phyloP scores from a whole-genome alignment of 1,140 invertebrate species.

The Doryteuthis pealeii region DNA sequence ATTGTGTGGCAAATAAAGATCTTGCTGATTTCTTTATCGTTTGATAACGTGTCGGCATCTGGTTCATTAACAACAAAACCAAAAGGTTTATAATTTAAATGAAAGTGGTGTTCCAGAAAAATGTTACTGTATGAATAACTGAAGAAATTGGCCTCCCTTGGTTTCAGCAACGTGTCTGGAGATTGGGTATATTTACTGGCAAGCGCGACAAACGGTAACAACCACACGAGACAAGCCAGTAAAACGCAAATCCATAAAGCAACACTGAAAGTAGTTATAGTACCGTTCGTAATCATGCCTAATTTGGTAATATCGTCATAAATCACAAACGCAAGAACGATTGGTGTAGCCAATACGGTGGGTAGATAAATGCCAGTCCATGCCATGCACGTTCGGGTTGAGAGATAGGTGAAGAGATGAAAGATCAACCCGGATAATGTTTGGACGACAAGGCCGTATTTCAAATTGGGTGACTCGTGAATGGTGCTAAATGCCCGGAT shows the following conservation, averaged over 20 bases:
- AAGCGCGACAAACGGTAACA: constrained; percentile 20
- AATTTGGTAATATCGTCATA: not conserved
- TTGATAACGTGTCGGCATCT: not conserved
- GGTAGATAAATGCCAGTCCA: constrained; percentile 2
- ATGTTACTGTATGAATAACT: constrained; percentile 23
- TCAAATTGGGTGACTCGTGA: not conserved
- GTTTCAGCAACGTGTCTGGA: constrained; percentile 22
- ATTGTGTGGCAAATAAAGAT: constrained; percentile 48
- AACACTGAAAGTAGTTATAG: not conserved
- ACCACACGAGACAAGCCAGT: constrained; percentile 19
- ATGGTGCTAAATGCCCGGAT: not conserved
- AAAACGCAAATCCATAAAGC: not conserved
- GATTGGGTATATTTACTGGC: constrained; percentile 17
- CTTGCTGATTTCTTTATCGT: constrained; percentile 18
- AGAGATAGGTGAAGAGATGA: not conserved
- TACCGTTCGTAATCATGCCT: not conserved
- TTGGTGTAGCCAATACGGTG: constrained; percentile 5
- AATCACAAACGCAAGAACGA: not conserved
- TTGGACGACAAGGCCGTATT: not conserved
- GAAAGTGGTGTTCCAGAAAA: constrained; percentile 29
- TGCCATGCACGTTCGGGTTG: not conserved
- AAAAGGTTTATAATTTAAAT: constrained; percentile 24
- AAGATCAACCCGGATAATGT: not conserved
- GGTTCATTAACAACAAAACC: not conserved
- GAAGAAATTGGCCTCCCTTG: constrained; percentile 23